phyloP scores from a whole-genome alignment of 2,797 vertebrate species.

The Periophthalmus magnuspinnatus region DNA sequence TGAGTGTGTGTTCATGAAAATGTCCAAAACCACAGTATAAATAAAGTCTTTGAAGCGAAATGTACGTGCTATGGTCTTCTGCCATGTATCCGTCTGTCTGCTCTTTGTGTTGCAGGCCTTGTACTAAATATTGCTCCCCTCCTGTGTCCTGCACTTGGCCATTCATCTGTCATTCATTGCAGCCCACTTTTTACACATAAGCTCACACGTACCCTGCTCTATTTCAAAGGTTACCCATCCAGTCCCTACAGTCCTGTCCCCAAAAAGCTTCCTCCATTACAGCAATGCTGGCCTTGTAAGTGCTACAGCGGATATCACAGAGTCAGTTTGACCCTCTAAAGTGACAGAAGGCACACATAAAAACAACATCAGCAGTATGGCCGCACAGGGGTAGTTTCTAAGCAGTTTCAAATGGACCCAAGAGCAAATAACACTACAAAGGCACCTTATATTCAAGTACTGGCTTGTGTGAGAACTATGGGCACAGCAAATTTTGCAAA shows the following conservation, averaged over 20 bases:
- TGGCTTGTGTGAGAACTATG: background rate
- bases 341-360: constrained; percentile 58
- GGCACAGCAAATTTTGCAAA: background rate
- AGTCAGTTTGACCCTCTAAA: constrained; percentile 60
- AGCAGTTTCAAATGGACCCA: constrained; percentile 9
- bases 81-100: constrained; percentile 19
- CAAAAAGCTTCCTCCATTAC: constrained; percentile 65
- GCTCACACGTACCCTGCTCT: constrained; percentile 31
- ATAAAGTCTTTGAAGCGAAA: constrained; percentile 71
- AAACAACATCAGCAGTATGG: constrained; percentile 53
- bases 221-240: constrained; percentile 61
- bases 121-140: constrained; percentile 40
- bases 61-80: constrained; percentile 44
- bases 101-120: constrained; percentile 18
- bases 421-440: constrained; percentile 21
- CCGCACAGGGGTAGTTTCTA: constrained; percentile 37
- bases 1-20: background rate
- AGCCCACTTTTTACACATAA: constrained; percentile 40
- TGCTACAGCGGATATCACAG: constrained; percentile 52
- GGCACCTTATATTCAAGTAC: background rate
- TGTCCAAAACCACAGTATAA: constrained; percentile 43
- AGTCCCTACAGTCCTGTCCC: constrained; percentile 66
- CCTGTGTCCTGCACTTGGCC: constrained; percentile 23
- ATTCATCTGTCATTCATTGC: constrained; percentile 53
- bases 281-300: constrained; percentile 47